Conservation (phyloP, 2,113 vertebrate genomes). For the Ammospiza nelsoni region DNA sequence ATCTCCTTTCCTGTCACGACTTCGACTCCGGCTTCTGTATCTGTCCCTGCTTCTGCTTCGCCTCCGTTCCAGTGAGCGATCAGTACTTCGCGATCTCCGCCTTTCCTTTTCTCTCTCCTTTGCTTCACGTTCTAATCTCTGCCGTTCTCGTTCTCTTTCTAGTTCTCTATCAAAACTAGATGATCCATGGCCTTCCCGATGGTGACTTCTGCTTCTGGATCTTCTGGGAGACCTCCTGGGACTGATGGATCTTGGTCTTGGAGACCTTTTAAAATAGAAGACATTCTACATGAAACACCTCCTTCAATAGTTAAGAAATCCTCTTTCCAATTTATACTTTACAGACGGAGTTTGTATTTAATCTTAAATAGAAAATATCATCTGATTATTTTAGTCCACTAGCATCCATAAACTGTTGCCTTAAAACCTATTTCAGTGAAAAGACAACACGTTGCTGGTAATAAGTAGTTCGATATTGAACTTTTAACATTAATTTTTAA, state of each 20-base stretch:
- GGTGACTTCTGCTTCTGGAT: slow-evolving; percentile 93
- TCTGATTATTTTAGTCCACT: not conserved
- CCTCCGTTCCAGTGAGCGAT: slow-evolving; percentile 78
- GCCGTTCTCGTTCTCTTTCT: slow-evolving; percentile 93
- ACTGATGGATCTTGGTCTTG: slow-evolving; percentile 85
- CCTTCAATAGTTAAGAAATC: not conserved
- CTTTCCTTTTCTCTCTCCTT: slow-evolving; percentile 85
- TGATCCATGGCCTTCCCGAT: slow-evolving; percentile 86
- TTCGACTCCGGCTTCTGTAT: slow-evolving; percentile 81
- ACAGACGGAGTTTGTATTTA: not conserved
- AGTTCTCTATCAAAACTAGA: slow-evolving; percentile 94
- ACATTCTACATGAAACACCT: not conserved
- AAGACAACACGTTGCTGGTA: not conserved
- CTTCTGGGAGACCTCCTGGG: slow-evolving; percentile 91
- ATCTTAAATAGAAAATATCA: not conserved
- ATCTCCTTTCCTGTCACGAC: slow-evolving; percentile 82
- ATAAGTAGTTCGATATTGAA: not conserved
- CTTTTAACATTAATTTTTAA: not conserved
- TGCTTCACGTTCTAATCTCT: slow-evolving; percentile 89
- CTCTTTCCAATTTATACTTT: not conserved
- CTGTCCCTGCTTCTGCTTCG: slow-evolving; percentile 83
- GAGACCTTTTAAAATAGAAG: slow-evolving; percentile 79
- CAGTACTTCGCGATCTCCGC: slow-evolving; percentile 80
- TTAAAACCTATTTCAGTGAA: not conserved
- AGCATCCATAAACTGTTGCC: not conserved